A percentile compares a stretch with the other conserved stretches of the same genome.
These are phyloP conservation scores for Odobenus rosmarus DNA, from an alignment of 2,113 vertebrate species.

Conservation along the genomic window DNA sequence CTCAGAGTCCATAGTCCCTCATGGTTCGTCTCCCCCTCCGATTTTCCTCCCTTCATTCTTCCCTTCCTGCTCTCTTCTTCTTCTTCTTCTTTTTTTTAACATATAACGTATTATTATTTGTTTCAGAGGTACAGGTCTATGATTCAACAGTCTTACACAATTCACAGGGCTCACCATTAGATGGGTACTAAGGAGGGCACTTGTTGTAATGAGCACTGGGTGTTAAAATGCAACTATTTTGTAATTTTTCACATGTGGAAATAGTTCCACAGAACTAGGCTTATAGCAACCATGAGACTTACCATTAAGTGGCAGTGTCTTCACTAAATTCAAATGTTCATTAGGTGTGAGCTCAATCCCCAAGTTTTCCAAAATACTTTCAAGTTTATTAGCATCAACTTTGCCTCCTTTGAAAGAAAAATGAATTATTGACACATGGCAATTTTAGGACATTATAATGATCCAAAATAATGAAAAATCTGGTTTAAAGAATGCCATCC, in stretches of 20 bases:
- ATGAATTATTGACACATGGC: not conserved
- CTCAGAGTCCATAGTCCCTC: no score
- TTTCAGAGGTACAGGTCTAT: no score
- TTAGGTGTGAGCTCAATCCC: slow-evolving; percentile 25
- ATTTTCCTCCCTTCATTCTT: no score
- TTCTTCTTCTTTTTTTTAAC: no score
- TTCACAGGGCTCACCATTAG: no score
- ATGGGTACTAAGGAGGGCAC: no score
- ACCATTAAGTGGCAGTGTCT: slow-evolving; percentile 57
- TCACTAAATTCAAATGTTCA: not conserved
- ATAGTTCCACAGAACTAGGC: not conserved
- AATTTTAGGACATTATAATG: not conserved
- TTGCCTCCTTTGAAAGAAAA: slow-evolving; percentile 53
- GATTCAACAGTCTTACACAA: no score
- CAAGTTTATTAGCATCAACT: slow-evolving; percentile 45
- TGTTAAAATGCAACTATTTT: not conserved
- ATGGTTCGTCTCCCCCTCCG: no score
- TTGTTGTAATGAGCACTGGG: no score
- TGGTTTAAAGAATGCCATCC: not conserved
- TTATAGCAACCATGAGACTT: not conserved
- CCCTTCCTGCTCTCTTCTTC: no score
- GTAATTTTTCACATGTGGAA: not conserved
- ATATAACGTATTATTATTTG: no score
- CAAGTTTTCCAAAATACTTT: not conserved
- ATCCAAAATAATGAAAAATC: not conserved